Evolutionary conservation across 92 coral and sea anemone genomes (phyloP), one percentile per base, ranked within the genome.

Genomic region (Siderastrea siderea): DNA sequence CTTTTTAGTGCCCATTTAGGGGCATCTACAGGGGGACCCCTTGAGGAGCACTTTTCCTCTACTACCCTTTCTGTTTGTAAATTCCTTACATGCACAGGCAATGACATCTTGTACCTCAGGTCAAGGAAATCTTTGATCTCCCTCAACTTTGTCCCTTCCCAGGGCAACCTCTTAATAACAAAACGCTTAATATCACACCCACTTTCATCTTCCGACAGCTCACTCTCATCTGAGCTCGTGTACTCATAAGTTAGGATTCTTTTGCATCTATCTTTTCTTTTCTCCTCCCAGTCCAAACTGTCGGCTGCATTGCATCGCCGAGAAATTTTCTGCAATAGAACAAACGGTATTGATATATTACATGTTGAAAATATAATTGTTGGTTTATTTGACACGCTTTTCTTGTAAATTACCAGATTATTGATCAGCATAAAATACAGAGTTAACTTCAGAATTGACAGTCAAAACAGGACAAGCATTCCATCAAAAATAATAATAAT

Each of bases 101-200:
- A 15, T 15, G 68, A 63, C 6, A 19, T 63, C 17, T 63, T 63
- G 68, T 63, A 17, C 26, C 7, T 17, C 6, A 63, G 38, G 68
- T 63, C 68, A 63, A 63, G 68, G 6, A 63, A 7, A 43, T 63
- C 68, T 43, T 63, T 63, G 17, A 63, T 19, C 17, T 63, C 68
- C 26, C 68, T 63, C 68, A 63, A 17, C 68, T 63, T 63, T 63
- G 68, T 19, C 26, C 68, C 68, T 3, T 63, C 68, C 68, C 68
- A 63, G 46, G 68, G 1, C 68, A 63, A 63, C 68, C 68, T 63
- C 68, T 63, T 63, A 15, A 43, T 63, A 1, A 63, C 68, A 63
- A 63, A 17, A 15, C 68, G 15, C 26, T 63, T 63, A 7, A 11
- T 17, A 63, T 63, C 68, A 6, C 26, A 17, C n/a, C 17, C 68